Evolutionary conservation across 1,140 invertebrate species (phyloP).

Genomic region (Meloidogyne exigua): DNA sequence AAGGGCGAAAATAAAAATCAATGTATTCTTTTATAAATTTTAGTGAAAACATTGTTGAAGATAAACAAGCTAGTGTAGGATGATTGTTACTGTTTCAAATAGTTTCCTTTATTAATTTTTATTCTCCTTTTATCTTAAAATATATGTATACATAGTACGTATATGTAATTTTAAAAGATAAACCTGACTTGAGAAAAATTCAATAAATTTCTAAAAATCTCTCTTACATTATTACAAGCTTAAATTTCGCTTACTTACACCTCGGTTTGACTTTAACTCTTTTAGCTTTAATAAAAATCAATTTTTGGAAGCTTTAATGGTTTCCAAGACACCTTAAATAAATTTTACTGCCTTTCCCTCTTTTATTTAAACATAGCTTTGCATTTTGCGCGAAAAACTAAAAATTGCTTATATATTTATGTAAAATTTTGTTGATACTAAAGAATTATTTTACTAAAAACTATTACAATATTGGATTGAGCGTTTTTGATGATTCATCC

Average conservation of each 20-base stretch:
- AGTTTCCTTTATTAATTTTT: no score
- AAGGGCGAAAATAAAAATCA: background rate
- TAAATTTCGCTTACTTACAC: background rate
- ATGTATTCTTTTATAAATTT: no score
- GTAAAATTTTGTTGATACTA: background rate
- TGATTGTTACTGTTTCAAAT: no score
- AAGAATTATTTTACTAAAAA: background rate
- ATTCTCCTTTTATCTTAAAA: no score
- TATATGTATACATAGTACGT: no score
- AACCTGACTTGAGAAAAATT: no score
- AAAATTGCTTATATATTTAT: background rate
- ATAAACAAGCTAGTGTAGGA: no score
- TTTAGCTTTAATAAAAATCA: background rate
- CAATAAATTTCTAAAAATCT: background rate
- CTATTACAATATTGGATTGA: background rate
- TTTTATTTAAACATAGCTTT: slow-evolving; percentile 1
- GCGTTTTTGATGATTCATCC: background rate
- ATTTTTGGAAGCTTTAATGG: background rate
- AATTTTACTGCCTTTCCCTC: background rate
- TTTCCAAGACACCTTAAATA: background rate
- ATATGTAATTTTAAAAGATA: no score
- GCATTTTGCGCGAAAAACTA: background rate
- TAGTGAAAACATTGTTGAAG: background rate
- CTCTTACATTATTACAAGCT: background rate
- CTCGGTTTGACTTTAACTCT: background rate